Evolutionary conservation across 2,113 vertebrate species (phyloP), one percentile per base, ranked within the genome.

Genomic region (Todiramphus chloris): DNA sequence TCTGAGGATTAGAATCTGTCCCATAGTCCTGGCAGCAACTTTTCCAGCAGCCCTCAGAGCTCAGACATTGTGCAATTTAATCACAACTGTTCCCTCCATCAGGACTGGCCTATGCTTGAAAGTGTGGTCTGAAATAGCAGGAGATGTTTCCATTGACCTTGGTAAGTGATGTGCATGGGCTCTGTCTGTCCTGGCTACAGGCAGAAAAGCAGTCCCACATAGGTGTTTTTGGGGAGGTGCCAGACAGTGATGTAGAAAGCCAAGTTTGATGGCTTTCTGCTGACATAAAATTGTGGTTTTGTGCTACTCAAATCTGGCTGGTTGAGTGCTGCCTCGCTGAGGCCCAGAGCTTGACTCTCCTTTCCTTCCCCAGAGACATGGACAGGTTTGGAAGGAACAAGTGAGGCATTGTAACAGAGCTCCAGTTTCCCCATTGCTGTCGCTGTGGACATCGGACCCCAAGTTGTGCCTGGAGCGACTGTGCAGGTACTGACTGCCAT

Each of bases 21-120:
- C 58, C 96, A 88, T 84, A 95, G 39, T 8, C 51, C 84, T 6
- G 16, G 27, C 56, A 58, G 35, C 3, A 10, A 41, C 18, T 33
- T 41, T 53, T 19, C 20, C 5, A 4, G 46, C 70, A 98, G 98
- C 83, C 98, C 97, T 39, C 68, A 85, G 21, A 82, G 94, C 63
- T 97, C 98, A 13, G 98, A 98, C 19, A 89, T 94, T 5, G 97
- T 98, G 43, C 97, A 97, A 62, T 89, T 98, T 5, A 99, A 99
- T 83, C 99, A 99, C 97, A 98, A 97, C 91, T 99, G 99, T 97
- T 98, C 98, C 28, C 94, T 99, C 63, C 94, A 96, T 39, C 95
- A 28, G 31, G 43, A 48, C 1, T 53, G 16, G 19, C 21, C 11
- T 5, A 7, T 3, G 19, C 96, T 98, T 91, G 97, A 98, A 94